Conservation (phyloP, 2,797 vertebrate species). For the Coilia nasus region DNA sequence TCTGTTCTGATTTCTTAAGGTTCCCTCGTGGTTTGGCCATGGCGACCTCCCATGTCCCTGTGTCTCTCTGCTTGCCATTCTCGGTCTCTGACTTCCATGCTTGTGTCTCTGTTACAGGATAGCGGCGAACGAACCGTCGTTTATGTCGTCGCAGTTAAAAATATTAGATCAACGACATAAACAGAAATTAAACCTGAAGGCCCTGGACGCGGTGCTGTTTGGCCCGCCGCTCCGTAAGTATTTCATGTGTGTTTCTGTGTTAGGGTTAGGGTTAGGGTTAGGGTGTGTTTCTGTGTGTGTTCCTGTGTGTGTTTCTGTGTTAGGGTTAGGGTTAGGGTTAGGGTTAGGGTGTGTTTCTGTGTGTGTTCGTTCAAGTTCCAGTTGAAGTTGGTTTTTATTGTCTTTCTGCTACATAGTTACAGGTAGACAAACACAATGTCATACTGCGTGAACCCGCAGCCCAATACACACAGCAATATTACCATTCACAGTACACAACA, state of each 20-base stretch:
- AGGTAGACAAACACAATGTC: too few relatives aligned
- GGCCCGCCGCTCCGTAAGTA: conserved; percentile 94
- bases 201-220: conserved; percentile 94
- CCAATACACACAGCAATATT: too few relatives aligned
- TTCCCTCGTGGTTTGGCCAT: not conserved
- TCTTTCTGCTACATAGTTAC: too few relatives aligned
- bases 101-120: conserved; percentile 77
- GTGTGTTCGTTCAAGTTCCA: too few relatives aligned
- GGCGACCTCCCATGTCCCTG: not conserved
- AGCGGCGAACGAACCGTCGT: conserved; percentile 92
- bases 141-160: conserved; percentile 93
- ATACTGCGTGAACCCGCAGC: too few relatives aligned
- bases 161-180: conserved; percentile 95
- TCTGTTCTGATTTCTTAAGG: not conserved
- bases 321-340: too few relatives aligned
- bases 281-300: not conserved
- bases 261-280: not conserved
- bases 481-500: too few relatives aligned
- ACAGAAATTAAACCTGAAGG: conserved; percentile 96
- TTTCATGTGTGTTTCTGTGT: not conserved
- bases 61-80: not conserved
- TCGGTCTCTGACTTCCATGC: not conserved
- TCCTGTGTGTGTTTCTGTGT: too few relatives aligned
- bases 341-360: too few relatives aligned
- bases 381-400: too few relatives aligned